phyloP scores from a whole-genome alignment of 1,140 invertebrate species.

The Halesus radiatus region DNA sequence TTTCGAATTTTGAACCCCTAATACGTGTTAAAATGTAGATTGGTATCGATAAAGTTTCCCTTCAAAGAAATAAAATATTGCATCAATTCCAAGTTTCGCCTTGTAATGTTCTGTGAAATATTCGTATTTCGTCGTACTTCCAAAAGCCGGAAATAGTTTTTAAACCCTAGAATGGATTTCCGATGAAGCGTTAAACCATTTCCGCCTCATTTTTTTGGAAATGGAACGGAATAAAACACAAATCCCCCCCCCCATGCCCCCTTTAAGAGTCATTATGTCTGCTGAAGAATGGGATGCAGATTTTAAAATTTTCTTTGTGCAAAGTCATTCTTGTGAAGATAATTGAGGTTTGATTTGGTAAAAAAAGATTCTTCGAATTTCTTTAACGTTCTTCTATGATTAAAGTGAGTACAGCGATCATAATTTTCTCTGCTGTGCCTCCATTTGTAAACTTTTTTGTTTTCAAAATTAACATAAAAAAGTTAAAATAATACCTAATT shows the following conservation, averaged over 20 bases:
- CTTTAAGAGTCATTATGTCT: background rate
- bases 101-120: constrained; percentile 19
- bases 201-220: constrained; percentile 32
- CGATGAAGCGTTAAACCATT: constrained; percentile 42
- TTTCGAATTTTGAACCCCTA: too few relatives aligned
- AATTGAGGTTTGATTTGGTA: too few relatives aligned
- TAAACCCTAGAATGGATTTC: constrained; percentile 38
- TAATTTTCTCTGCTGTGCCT: too few relatives aligned
- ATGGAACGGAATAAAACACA: constrained; percentile 5
- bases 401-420: too few relatives aligned
- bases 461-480: too few relatives aligned
- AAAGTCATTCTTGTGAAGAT: background rate
- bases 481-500: too few relatives aligned
- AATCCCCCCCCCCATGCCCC: background rate
- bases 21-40: too few relatives aligned
- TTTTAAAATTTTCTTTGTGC: constrained; percentile 18
- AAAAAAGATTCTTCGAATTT: too few relatives aligned
- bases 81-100: background rate
- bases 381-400: too few relatives aligned
- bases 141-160: constrained; percentile 35
- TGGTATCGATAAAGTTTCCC: too few relatives aligned
- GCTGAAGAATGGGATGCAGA: constrained; percentile 17
- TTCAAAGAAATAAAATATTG: background rate
- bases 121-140: constrained; percentile 13
- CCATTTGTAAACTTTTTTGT: too few relatives aligned